phyloP scores from a whole-genome alignment of 2,888 invertebrate genomes.

The Meghimatium bilineatum region DNA sequence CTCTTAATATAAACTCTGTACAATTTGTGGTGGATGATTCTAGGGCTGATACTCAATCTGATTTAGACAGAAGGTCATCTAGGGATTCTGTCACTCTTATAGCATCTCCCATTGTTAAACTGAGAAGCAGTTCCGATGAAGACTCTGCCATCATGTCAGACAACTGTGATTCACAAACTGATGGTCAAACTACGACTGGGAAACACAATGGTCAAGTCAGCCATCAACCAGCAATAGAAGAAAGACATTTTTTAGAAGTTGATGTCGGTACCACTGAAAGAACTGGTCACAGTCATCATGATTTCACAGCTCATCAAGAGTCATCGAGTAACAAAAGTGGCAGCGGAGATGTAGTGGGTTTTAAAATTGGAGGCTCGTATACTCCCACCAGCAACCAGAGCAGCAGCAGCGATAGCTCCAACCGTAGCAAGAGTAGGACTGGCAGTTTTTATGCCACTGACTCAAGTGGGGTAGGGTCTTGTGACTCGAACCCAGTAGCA shows the following conservation, averaged over 20 bases:
- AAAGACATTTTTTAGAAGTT: conserved; percentile 3
- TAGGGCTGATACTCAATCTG: neutral
- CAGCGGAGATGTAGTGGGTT: conserved; percentile 40
- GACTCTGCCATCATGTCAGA: conserved; percentile 46
- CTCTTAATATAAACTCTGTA: conserved; percentile 34
- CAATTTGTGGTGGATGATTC: conserved; percentile 23
- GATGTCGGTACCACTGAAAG: neutral
- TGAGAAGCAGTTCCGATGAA: conserved; percentile 46
- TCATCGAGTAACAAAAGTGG: conserved; percentile 13
- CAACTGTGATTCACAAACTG: conserved; percentile 41
- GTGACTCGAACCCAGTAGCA: conserved; percentile 81
- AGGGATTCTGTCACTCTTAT: conserved; percentile 43
- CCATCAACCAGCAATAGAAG: neutral
- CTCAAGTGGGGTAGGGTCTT: conserved; percentile 87
- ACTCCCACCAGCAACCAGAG: conserved; percentile 48
- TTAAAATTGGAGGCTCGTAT: conserved; percentile 46
- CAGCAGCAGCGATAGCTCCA: conserved; percentile 72
- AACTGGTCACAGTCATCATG: neutral
- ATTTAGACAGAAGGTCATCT: conserved; percentile 9
- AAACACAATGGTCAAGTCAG: conserved; percentile 13
- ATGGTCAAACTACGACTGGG: conserved; percentile 22
- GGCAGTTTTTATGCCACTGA: conserved; percentile 84
- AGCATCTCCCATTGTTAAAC: conserved; percentile 50
- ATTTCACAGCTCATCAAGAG: neutral
- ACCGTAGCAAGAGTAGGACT: conserved; percentile 78